phyloP scores from a whole-genome alignment of 2,797 vertebrate species.

The Manis pentadactyla region DNA sequence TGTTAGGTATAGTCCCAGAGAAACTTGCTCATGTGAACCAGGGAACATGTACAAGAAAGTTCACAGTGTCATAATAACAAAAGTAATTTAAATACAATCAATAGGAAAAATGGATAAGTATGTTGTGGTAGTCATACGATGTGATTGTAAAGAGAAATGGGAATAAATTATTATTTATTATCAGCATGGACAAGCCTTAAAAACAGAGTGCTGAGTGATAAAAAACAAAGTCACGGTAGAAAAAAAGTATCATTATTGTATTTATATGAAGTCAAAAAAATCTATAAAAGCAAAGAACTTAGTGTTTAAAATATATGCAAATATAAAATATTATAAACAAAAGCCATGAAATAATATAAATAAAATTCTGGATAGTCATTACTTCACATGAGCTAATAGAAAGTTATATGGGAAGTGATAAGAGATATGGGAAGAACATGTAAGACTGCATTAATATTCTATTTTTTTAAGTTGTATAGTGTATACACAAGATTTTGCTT shows the following conservation, averaged over 20 bases:
- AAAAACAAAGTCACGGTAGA: not conserved
- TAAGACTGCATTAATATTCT: not conserved
- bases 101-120: not conserved
- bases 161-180: not conserved
- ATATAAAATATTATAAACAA: not conserved
- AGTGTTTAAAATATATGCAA: not conserved
- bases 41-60: not conserved
- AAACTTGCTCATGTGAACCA: not conserved
- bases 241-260: not conserved
- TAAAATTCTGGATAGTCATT: not conserved
- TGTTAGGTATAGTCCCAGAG: not conserved
- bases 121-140: not conserved
- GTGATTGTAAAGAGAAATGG: not conserved
- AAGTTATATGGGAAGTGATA: not conserved
- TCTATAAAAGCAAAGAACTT: not conserved
- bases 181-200: not conserved
- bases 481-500: not conserved
- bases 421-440: not conserved
- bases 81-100: not conserved
- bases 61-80: not conserved
- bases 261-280: not conserved
- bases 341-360: not conserved
- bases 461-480: not conserved
- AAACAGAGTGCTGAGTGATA: not conserved
- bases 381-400: not conserved